Base-by-base conservation (phyloP, 1,140 invertebrate species). In the Drosophila dunni region DNA sequence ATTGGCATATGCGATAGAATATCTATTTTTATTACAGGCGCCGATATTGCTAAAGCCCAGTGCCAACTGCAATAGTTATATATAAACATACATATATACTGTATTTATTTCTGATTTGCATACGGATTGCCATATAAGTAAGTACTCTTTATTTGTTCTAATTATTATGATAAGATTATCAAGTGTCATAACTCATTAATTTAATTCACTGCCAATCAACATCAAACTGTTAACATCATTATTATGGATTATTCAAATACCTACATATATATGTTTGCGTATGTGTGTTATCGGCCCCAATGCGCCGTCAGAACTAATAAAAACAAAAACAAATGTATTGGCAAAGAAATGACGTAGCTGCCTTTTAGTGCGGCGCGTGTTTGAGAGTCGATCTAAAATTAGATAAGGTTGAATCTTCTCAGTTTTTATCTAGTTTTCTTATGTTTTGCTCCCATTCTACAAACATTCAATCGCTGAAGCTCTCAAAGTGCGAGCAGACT, bases 371-470 rank as follows among this genome's bases (percentile, higher is more conserved):
- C 48, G 13, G 64, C 54, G 56, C 48, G 70, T 67, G 70, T 44
- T 57, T 20, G 36, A 17, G 33, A 68, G 54, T 60, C 40, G 33
- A n/a, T 38, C 64, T 73, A 73, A 70, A 70, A 50, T 70, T 75
- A 75, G 67, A 57, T 5, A 42, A 17, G 40, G 40, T 20, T 33
- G 56, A 38, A 65, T 42, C 36, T 65, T 33, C 38, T 44, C 38
- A 53, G 51, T 13, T 44, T 29, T 29, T 64, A 57, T 38, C 54
- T 20, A 42, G n/a, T 53, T 3, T 44, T 46, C 10, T 51, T 64
- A 7, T 51, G 7, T 51, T 20, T 34, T 50, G 33, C 3, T 45
- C 4, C 29, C n/a, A 46, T 51, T 33, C 42, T 15, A 8, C 24
- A 29, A 29, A 29, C 17, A 51, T 40, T 11, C 10, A 3, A 0